phyloP scores from a whole-genome alignment of 2,113 vertebrate species.

The Mohoua ochrocephala region DNA sequence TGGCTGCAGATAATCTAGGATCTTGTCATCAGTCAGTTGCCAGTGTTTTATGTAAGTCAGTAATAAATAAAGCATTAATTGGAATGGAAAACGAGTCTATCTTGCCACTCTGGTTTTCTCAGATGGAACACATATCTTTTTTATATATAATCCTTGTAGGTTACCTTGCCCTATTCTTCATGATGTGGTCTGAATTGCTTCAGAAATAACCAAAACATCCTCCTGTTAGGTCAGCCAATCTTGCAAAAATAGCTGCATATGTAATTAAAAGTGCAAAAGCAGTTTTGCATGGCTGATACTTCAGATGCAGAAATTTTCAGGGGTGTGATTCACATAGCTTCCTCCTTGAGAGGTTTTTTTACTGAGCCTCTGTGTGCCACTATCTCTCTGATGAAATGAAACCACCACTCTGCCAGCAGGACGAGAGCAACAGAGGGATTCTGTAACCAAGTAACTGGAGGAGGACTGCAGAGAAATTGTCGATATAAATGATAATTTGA shows the following conservation, averaged over 20 bases:
- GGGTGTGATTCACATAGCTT: not conserved
- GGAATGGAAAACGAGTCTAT: not conserved
- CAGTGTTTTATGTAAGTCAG: constrained; percentile 56
- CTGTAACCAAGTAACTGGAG: constrained; percentile 9
- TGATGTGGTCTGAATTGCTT: not conserved
- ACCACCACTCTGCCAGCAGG: not conserved
- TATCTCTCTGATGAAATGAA: not conserved
- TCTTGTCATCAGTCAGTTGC: not conserved
- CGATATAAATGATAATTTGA: not conserved
- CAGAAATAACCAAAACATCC: not conserved
- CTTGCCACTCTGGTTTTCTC: not conserved
- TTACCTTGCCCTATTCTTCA: not conserved
- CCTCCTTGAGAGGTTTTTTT: not conserved
- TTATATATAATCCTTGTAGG: not conserved
- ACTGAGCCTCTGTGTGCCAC: not conserved
- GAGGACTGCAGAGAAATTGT: not conserved
- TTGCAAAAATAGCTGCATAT: not conserved
- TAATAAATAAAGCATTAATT: constrained; percentile 55
- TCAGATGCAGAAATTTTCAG: not conserved
- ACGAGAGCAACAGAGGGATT: not conserved
- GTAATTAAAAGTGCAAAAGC: not conserved
- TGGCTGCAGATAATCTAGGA: constrained; percentile 45
- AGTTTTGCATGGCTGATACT: not conserved
- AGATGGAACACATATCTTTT: not conserved
- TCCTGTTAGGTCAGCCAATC: not conserved